Conservation (phyloP, 1,140 invertebrate species). For the Hylaeus anthracinus region DNA sequence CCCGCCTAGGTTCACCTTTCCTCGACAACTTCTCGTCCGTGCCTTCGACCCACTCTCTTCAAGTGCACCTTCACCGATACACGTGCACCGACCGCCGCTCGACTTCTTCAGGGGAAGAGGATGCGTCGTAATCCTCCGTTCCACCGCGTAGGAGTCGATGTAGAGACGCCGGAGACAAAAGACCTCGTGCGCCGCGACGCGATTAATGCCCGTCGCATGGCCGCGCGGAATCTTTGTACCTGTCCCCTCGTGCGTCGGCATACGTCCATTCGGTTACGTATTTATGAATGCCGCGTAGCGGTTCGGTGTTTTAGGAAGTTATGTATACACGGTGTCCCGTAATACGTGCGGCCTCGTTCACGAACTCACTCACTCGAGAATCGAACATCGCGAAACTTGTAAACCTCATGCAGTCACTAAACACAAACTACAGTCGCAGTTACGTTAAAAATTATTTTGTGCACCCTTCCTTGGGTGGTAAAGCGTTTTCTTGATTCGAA, state of each 20-base stretch:
- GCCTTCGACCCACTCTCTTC: slow-evolving; percentile 63
- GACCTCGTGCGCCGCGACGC: neutral
- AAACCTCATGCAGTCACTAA: no score
- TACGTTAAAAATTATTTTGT: no score
- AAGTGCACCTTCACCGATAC: slow-evolving; percentile 65
- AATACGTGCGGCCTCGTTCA: no score
- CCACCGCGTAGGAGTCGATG: slow-evolving; percentile 34
- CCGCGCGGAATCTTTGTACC: slow-evolving; percentile 15
- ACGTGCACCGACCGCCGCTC: slow-evolving; percentile 38
- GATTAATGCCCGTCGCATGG: slow-evolving; percentile 20
- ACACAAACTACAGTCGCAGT: no score
- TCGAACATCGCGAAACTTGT: no score
- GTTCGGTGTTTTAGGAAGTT: neutral
- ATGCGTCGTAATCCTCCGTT: slow-evolving; percentile 42
- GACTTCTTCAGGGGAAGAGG: slow-evolving; percentile 50
- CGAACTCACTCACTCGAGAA: no score
- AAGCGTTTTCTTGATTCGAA: no score
- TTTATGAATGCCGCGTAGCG: neutral
- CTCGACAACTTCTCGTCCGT: slow-evolving; percentile 54
- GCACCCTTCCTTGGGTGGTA: no score
- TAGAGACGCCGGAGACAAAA: slow-evolving; percentile 31
- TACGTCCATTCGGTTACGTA: neutral
- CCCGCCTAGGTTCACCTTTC: slow-evolving; percentile 69
- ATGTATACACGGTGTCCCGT: no score
- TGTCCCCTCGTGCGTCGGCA: slow-evolving; percentile 8